Conservation (phyloP, 2,797 vertebrate species). For the Synanceia verrucosa region DNA sequence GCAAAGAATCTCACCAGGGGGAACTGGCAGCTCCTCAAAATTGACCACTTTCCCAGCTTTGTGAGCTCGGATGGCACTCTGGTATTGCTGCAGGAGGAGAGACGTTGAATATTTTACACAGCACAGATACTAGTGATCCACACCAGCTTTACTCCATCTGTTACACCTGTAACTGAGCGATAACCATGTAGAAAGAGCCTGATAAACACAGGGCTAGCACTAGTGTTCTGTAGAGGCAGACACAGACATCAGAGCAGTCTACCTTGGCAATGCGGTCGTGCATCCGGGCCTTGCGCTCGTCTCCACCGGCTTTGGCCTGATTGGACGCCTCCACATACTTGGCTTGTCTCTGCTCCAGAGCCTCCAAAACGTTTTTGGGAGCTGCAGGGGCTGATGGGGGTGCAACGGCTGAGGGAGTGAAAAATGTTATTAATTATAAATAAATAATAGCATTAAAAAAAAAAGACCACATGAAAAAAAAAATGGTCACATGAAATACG, state of each 20-base stretch:
- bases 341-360: conserved; percentile 90
- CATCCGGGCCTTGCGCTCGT: conserved; percentile 94
- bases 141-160: not conserved
- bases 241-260: not conserved
- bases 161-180: not conserved
- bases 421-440: too few relatives aligned
- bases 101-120: conserved; percentile 4
- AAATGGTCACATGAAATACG: too few relatives aligned
- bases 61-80: conserved; percentile 90
- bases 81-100: conserved; percentile 90
- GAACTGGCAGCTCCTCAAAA: conserved; percentile 92
- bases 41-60: conserved; percentile 89
- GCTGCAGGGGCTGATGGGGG: conserved; percentile 59
- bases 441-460: too few relatives aligned
- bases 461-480: too few relatives aligned
- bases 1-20: conserved; percentile 85
- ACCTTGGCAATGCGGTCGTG: conserved; percentile 97
- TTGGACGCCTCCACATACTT: conserved; percentile 88
- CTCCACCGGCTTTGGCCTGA: conserved; percentile 90
- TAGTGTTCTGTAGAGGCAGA: not conserved
- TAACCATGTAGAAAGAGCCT: not conserved
- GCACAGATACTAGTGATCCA: too few relatives aligned
- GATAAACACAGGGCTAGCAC: not conserved
- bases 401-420: conserved; percentile 13
- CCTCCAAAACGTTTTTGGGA: conserved; percentile 87